These are phyloP conservation scores for Dipodomys stephensi DNA, from an alignment of 2,113 vertebrate genomes.

Conservation along the genomic window DNA sequence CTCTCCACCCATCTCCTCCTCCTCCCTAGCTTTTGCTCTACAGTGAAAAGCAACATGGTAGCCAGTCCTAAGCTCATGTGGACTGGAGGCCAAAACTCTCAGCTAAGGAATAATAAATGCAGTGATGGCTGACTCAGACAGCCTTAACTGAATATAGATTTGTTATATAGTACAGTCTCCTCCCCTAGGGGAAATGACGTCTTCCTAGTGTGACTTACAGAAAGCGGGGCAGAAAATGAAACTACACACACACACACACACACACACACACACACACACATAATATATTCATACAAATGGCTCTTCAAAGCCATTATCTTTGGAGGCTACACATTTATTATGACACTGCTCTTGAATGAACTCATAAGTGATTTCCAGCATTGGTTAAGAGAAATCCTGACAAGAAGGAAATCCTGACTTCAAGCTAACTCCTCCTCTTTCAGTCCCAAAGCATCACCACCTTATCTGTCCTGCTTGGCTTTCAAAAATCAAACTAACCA, in stretches of 20 bases:
- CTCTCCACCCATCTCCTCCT: conserved; percentile 2
- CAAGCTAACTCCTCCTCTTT: not conserved
- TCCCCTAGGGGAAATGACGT: not conserved
- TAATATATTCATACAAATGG: not conserved
- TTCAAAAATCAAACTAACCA: conserved; percentile 50
- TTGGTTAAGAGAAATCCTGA: not conserved
- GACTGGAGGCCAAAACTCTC: not conserved
- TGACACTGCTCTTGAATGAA: too few species aligned
- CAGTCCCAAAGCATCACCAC: not conserved
- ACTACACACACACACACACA: not conserved
- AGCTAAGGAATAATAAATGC: not conserved
- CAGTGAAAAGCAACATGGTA: conserved; percentile 40
- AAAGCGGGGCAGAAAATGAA: not conserved
- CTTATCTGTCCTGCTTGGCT: not conserved
- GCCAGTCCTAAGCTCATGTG: not conserved
- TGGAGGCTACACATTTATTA: not conserved
- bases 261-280: not conserved
- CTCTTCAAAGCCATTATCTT: not conserved
- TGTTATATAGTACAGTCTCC: not conserved
- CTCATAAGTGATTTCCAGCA: not conserved
- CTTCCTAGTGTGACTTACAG: not conserved
- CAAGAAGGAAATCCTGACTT: not conserved
- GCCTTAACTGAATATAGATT: not conserved
- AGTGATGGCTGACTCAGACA: not conserved
- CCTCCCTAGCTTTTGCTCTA: not conserved